phyloP scores from a whole-genome alignment of 2,797 vertebrate species.

The Meriones psammophilus region DNA sequence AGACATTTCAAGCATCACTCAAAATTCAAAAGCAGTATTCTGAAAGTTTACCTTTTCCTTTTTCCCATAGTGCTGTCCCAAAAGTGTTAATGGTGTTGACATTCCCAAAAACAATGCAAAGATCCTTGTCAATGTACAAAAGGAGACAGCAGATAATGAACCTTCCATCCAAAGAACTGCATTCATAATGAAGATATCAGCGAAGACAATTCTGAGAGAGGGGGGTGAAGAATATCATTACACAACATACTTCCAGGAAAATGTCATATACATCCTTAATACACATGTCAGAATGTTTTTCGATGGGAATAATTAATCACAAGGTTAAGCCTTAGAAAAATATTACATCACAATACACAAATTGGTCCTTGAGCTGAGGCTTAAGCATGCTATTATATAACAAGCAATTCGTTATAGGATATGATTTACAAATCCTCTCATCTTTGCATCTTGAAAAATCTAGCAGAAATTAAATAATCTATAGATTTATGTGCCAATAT shows the following conservation, averaged over 20 bases:
- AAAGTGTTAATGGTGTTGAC: conserved; percentile 94
- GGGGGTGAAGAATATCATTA: neutral
- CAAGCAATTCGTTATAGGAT: neutral
- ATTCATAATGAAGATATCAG: conserved; percentile 97
- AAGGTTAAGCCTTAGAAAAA: conserved; percentile 37
- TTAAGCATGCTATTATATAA: conserved; percentile 39
- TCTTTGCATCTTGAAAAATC: conserved; percentile 20
- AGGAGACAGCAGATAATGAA: conserved; percentile 95
- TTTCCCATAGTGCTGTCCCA: conserved; percentile 96
- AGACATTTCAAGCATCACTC: neutral
- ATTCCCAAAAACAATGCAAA: conserved; percentile 96
- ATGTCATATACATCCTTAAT: conserved; percentile 37
- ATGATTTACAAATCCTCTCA: conserved; percentile 45
- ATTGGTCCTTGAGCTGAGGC: neutral
- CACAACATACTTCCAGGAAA: neutral
- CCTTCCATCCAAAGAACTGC: conserved; percentile 96
- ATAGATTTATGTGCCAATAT: conserved; percentile 10
- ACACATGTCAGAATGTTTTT: conserved; percentile 49
- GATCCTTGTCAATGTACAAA: conserved; percentile 93
- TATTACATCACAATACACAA: conserved; percentile 46
- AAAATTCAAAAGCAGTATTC: conserved; percentile 7
- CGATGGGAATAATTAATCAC: neutral
- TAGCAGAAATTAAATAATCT: conserved; percentile 54
- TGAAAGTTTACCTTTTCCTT: conserved; percentile 92
- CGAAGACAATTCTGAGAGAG: conserved; percentile 93